These are phyloP conservation scores for Amiota mariae DNA, from an alignment of 2,888 invertebrate species.

Conservation along the genomic window DNA sequence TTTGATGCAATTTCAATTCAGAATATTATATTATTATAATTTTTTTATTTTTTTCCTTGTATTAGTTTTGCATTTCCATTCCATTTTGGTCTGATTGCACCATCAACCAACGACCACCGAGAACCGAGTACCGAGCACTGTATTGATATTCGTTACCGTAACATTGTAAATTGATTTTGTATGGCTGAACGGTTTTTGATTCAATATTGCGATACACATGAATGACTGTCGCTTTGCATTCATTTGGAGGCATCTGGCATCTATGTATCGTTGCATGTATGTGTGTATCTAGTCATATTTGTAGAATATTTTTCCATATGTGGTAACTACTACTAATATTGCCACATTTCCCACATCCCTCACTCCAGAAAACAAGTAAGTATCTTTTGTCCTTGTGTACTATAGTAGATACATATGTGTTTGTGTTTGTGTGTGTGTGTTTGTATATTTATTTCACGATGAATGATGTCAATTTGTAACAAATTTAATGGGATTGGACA, in stretches of 20 bases:
- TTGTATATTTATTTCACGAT: not conserved
- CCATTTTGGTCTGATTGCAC: too few species aligned
- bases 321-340: too few species aligned
- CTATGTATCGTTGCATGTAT: too few species aligned
- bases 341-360: too few species aligned
- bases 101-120: too few species aligned
- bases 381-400: not conserved
- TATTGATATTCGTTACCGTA: slow-evolving; percentile 38
- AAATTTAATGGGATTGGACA: not conserved
- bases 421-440: not conserved
- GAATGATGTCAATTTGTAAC: slow-evolving; percentile 5
- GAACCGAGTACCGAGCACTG: not conserved
- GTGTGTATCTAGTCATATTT: too few species aligned
- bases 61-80: too few species aligned
- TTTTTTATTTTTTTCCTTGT: too few species aligned
- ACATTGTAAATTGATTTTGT: slow-evolving; percentile 69
- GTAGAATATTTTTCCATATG: too few species aligned
- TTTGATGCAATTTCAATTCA: too few species aligned
- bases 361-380: too few species aligned
- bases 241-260: slow-evolving; percentile 3
- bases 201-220: slow-evolving; percentile 62
- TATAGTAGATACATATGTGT: not conserved
- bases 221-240: slow-evolving; percentile 9
- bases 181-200: slow-evolving; percentile 69
- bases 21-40: too few species aligned